Evolutionary conservation across 2,113 vertebrate genomes (phyloP).

Genomic region (Cacatua alba): DNA sequence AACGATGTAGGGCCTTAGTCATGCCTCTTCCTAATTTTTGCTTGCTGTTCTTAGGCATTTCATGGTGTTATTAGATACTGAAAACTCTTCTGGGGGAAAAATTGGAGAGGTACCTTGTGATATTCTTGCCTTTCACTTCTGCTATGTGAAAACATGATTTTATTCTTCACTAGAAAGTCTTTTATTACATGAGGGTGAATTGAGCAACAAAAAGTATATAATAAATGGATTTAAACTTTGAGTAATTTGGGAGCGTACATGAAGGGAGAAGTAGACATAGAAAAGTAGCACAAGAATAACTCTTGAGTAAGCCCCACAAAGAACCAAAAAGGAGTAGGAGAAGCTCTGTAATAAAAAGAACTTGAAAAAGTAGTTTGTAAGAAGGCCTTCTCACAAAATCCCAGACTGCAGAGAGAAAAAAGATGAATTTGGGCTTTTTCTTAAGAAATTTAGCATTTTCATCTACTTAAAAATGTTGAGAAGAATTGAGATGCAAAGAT

Average conservation of each 20-base stretch:
- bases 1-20: background rate
- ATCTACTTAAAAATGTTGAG: background rate
- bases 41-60: background rate
- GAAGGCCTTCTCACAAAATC: background rate
- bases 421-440: background rate
- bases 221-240: background rate
- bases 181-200: background rate
- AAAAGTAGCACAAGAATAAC: background rate
- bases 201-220: background rate
- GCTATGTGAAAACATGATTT: rapidly evolving
- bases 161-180: background rate
- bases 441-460: background rate
- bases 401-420: background rate
- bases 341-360: background rate
- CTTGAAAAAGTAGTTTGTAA: background rate
- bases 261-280: background rate
- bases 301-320: background rate
- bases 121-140: background rate
- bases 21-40: background rate
- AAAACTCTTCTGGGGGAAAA: background rate
- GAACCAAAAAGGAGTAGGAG: background rate
- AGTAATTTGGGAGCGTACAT: background rate
- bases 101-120: background rate
- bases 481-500: background rate
- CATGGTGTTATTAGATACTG: background rate